Evolutionary conservation across 2,797 vertebrate genomes (phyloP), one percentile per base, ranked within the genome.

Genomic region (Esox masquinongy): DNA sequence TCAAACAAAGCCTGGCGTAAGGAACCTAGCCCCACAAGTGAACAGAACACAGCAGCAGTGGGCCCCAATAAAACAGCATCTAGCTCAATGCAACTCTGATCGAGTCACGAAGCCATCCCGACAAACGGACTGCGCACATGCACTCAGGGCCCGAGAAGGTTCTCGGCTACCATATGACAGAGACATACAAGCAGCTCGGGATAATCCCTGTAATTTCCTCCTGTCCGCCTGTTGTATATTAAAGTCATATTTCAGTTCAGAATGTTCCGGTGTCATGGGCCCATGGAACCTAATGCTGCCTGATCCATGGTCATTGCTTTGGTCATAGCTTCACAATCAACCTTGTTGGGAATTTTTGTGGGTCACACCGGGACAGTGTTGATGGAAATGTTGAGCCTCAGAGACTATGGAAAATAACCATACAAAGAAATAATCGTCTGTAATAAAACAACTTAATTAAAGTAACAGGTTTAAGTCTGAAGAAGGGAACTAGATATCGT

Each of bases 71-170:
- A 84, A 88, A 88, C 79, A 81, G 68, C 67, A 6, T 17, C 31
- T 5, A 5, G 80, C 79, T 90, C 80, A 5, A 84, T 88, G 78
- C 80, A 79, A 82, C 82, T 80, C 67, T 77, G 82, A 88, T 85
- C 73, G 81, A 89, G 86, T 85, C 74, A 77, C n/a, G 39, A 73
- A 68, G 68, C 51, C 0, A 24, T 74, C 84, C 76, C 72, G 68
- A 79, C 74, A 66, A 66, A 88, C 83, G 61, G 63, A 86, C 86
- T 66, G 56, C 68, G 61, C 80, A 29, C 72, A 68, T 74, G 5
- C 43, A 5, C 24, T n/a, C 11, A 31, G 3, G 26, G 24, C 26
- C 29, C 72, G 24, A 34, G 64, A 78, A 50, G 59, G 71, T 56
- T 51, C 80, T 72, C 70, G 43, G 8, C 19, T 15, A 36, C 39